Base-by-base conservation (phyloP, 2,113 vertebrate genomes). In the Oophaga pumilio region DNA sequence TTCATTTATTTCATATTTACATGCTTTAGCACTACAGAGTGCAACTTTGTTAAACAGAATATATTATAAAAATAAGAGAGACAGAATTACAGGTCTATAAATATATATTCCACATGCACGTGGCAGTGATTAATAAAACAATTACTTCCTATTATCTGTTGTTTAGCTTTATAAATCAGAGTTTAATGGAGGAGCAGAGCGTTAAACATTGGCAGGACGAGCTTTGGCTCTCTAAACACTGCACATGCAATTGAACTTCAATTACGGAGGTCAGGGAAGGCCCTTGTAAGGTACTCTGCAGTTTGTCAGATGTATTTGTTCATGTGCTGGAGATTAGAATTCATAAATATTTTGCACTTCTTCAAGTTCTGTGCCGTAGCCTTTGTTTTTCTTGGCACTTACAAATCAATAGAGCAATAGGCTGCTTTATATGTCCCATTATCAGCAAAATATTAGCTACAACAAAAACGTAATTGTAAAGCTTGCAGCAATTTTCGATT, bases 251-350 rank as follows among this genome's bases (percentile, higher is more conserved):
- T 93, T 95, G 94, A 95, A 94, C 91, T 96, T 91, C 91, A 94
- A 95, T 96, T 95, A 95, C 88, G 89, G 93, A 93, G 93, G 93
- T 94, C 94, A 94, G 89, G 89, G 93, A 93, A 90, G 90, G 90
- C 90, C 89, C 93, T 91, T 91, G 83, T 91, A 89, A 91, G 89
- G 90, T 92, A 91, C 90, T 93, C 94, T 95, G 95, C 92, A 94
- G 92, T 95, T 95, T 95, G 94, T 96, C 95, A 95, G 89, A 95
- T 92, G 80, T 95, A 95, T 95, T 96, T 96, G 93, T 95, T 95
- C 95, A 96, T 95, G 94, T 96, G 94, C 89, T 94, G 93, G 92
- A 92, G 91, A 95, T 96, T 95, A 95, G 91, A 94, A 94, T 95
- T 95, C 91, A 95, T 94, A 96, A 95, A 96, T 92, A 95, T 94